Evolutionary conservation across 2,888 invertebrate genomes (phyloP).

Genomic region (Mesodorylaimus sp.): DNA sequence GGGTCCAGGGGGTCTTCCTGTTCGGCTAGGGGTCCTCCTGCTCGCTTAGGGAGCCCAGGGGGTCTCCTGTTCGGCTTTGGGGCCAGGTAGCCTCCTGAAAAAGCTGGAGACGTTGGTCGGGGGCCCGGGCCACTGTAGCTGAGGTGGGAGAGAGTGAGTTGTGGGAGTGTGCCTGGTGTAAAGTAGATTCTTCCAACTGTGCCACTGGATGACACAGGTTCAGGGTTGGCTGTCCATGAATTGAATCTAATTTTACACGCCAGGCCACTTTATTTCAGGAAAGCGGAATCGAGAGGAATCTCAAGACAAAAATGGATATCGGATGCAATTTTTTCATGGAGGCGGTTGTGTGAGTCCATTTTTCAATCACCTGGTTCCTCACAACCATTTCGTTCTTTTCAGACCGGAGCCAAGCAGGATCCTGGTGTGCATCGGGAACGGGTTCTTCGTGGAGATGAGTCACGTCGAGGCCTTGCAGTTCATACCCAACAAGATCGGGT

Average conservation of each 20-base stretch:
- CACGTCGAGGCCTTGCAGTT: conserved; percentile 51
- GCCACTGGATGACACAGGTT: too few relatives aligned
- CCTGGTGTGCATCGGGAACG: conserved; percentile 53
- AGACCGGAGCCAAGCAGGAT: conserved; percentile 45
- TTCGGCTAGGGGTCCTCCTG: too few relatives aligned
- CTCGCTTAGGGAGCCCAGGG: too few relatives aligned
- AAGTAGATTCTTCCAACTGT: too few relatives aligned
- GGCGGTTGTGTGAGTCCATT: conserved; percentile 42
- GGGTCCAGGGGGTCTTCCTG: too few relatives aligned
- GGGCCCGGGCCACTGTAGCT: too few relatives aligned
- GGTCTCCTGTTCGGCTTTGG: too few relatives aligned
- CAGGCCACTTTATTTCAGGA: not conserved
- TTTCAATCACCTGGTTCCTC: not conserved
- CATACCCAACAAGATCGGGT: conserved; percentile 48
- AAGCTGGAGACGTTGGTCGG: too few relatives aligned
- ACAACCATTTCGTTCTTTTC: conserved; percentile 11
- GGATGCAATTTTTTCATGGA: conserved; percentile 69
- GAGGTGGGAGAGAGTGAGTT: too few relatives aligned
- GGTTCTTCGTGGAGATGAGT: conserved; percentile 53
- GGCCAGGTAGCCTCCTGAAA: too few relatives aligned
- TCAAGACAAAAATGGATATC: conserved; percentile 54
- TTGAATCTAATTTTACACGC: not conserved
- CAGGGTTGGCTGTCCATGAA: not conserved
- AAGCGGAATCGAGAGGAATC: conserved; percentile 13
- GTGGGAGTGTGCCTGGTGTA: too few relatives aligned